Evolutionary conservation across 2,113 vertebrate genomes (phyloP), one percentile per base, ranked within the genome.

Genomic region (Pomatostomus ruficeps): DNA sequence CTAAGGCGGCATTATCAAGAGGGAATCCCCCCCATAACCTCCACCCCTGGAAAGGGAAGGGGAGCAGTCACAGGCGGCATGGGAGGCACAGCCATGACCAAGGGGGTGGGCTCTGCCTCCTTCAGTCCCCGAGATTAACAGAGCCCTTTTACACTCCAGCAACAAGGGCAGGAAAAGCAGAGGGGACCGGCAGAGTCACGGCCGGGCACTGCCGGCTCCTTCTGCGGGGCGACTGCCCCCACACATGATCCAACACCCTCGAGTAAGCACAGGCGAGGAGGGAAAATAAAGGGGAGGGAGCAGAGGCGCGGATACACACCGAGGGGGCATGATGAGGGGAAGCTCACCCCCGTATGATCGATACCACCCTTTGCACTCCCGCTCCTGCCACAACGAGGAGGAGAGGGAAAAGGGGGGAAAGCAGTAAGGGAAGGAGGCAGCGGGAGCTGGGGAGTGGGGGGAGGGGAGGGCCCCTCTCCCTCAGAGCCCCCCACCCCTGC

Each of bases 351-450:
- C 72, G 38, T 59, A 85, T 90, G 91, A 94, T 94, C 95, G 85
- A 96, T 95, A 89, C 91, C 92, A 88, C 87, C 94, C 94, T 93
- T 90, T 78, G 85, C 92, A 90, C 96, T 96, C 96, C 97, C 94
- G 96, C 94, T 97, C 97, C 95, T 97, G 96, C 95, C 97, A 97
- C 95, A 89, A 91, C 97, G 93, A 94, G 83, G 91, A 95, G 93
- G 93, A 94, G 94, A 90, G 89, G 93, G 85, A 54, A 95, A 91
- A 95, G 94, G 91, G 92, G 89, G 93, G 84, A 94, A 85, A 83
- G 88, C 92, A 84, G 88, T 51, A 71, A 73, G 82, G 86, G 87
- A 91, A 91, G 88, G 84, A 89, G 92, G 93, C 85, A 94, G 93
- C 90, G 94, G 71, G 91, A 81, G 94, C 93, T 86, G 83, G 77